Conservation (phyloP, 2,797 vertebrate species). For the Limosa lapponica region DNA sequence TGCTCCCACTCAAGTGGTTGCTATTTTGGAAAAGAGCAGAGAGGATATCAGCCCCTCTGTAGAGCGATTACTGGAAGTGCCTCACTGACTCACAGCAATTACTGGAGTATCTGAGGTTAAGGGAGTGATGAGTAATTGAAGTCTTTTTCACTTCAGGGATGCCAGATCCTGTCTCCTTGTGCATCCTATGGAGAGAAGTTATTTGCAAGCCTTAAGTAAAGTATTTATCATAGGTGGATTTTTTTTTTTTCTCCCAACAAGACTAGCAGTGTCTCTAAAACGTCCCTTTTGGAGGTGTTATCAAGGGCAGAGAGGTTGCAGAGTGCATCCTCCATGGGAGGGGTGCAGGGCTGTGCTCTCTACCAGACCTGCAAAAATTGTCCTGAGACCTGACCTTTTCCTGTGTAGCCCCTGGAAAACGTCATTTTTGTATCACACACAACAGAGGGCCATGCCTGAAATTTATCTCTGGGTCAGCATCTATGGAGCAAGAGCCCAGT, state of each 20-base stretch:
- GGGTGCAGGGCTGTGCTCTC: not conserved
- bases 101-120: slow-evolving; percentile 65
- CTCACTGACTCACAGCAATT: slow-evolving; percentile 65
- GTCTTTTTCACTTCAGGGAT: slow-evolving; percentile 43
- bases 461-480: not conserved
- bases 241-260: not conserved
- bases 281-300: not conserved
- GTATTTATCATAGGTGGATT: not conserved
- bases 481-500: not conserved
- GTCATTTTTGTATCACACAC: not conserved
- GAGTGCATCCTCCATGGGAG: not conserved
- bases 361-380: not conserved
- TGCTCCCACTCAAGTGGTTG: slow-evolving; percentile 51
- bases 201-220: slow-evolving; percentile 19
- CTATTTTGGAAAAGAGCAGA: slow-evolving; percentile 63
- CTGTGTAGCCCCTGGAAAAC: not conserved
- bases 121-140: slow-evolving; percentile 66
- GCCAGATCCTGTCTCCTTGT: slow-evolving; percentile 24
- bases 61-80: slow-evolving; percentile 59
- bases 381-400: not conserved
- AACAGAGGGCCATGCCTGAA: not conserved
- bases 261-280: not conserved
- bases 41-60: slow-evolving; percentile 18
- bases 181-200: not conserved
- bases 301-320: not conserved